A percentile compares a stretch with the other conserved stretches of the same genome.
phyloP scores from a whole-genome alignment of 2,797 vertebrate species.

The Ctenochaetus hawaiiensis region DNA sequence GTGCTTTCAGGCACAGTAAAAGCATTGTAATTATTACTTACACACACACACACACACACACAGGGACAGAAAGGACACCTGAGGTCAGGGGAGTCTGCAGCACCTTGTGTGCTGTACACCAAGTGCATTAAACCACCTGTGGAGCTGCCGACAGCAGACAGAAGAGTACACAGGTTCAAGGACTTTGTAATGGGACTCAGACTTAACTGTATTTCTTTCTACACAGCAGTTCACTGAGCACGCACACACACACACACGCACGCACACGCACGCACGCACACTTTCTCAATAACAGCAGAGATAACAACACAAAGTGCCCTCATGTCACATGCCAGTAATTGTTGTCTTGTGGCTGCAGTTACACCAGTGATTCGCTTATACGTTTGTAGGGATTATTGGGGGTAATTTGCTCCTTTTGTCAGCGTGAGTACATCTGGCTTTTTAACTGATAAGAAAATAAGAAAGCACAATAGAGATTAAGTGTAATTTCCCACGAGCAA shows the following conservation, averaged over 20 bases:
- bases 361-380: not conserved
- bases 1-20: not conserved
- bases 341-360: conserved; percentile 20
- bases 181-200: conserved; percentile 14
- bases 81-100: too few relatives aligned
- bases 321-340: conserved; percentile 6
- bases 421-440: not conserved
- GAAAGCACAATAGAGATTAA: conserved; percentile 11
- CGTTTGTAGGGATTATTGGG: conserved; percentile 3
- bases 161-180: not conserved
- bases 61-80: too few relatives aligned
- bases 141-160: not conserved
- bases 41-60: not conserved
- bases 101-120: too few relatives aligned
- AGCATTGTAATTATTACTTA: conserved; percentile 1
- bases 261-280: not conserved
- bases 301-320: not conserved
- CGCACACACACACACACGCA: not conserved
- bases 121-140: not conserved
- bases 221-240: conserved; percentile 1
- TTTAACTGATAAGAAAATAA: conserved; percentile 7
- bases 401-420: not conserved
- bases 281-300: conserved; percentile 2
- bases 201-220: not conserved
- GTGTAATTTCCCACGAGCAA: conserved; percentile 1